phyloP scores from a whole-genome alignment of 2,113 vertebrate genomes.

The Cebus imitator region DNA sequence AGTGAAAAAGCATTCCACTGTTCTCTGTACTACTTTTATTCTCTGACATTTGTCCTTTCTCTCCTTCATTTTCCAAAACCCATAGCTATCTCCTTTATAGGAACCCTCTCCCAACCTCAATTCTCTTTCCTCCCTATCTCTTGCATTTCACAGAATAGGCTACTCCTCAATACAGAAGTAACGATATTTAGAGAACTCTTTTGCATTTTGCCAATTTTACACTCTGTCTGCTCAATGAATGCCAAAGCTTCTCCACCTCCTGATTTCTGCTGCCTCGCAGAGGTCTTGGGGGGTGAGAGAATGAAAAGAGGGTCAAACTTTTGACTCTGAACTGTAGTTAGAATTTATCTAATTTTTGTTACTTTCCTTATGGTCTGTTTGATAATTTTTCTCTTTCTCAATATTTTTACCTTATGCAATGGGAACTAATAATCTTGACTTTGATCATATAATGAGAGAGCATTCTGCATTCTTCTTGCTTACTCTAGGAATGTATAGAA shows the following conservation, averaged over 20 bases:
- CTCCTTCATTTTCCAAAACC: neutral
- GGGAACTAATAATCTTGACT: neutral
- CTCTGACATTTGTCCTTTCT: neutral
- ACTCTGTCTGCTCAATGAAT: neutral
- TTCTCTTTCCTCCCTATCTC: neutral
- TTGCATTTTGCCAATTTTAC: neutral
- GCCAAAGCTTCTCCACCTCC: neutral
- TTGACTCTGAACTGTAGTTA: neutral
- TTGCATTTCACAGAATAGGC: neutral
- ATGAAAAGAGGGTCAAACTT: neutral
- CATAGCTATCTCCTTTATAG: neutral
- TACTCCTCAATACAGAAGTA: neutral
- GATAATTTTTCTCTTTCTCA: neutral
- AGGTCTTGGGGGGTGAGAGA: neutral
- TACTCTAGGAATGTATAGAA: neutral
- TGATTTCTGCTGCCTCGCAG: neutral
- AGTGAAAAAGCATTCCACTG: neutral
- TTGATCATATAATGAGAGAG: neutral
- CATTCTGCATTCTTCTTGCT: neutral
- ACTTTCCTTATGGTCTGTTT: neutral
- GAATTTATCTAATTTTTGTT: conserved; percentile 22
- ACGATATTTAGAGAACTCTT: neutral
- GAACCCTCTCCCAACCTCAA: neutral
- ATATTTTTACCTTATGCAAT: neutral
- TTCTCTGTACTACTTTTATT: neutral